Conservation (phyloP, 1,140 invertebrate genomes). For the Muscidifurax raptorellus region DNA sequence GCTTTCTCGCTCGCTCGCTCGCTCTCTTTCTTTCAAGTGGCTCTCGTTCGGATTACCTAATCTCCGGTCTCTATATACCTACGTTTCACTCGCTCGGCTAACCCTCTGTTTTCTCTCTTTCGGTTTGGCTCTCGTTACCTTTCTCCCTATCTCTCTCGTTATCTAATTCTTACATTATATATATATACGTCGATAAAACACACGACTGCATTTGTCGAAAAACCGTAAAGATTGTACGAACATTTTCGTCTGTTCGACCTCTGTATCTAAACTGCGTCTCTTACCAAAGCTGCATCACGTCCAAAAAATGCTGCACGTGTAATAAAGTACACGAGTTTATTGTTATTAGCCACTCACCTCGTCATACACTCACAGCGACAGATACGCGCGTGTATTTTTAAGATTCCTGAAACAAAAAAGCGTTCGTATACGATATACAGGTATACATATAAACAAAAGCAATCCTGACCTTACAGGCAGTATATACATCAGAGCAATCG, state of each 20-base stretch:
- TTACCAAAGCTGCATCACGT: neutral
- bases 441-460: too few species aligned
- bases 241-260: neutral
- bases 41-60: constrained; percentile 11
- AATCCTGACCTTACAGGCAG: neutral
- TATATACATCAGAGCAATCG: neutral
- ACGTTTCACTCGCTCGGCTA: neutral
- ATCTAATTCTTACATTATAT: constrained; percentile 29
- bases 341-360: neutral
- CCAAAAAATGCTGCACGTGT: neutral
- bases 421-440: neutral
- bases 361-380: too few species aligned
- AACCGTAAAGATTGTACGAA: constrained; percentile 23
- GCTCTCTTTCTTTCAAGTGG: neutral
- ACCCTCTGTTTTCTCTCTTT: constrained; percentile 18
- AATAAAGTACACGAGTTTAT: neutral
- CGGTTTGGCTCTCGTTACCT: constrained; percentile 16
- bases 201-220: neutral
- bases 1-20: constrained; percentile 1
- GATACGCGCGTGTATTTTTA: too few species aligned
- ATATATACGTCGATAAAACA: neutral
- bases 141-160: constrained; percentile 8
- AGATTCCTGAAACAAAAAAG: too few species aligned
- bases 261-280: constrained; percentile 1
- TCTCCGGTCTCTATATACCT: constrained; percentile 12